Conservation (phyloP, 2,888 invertebrate species). For the Entomobrya multifasciata region DNA sequence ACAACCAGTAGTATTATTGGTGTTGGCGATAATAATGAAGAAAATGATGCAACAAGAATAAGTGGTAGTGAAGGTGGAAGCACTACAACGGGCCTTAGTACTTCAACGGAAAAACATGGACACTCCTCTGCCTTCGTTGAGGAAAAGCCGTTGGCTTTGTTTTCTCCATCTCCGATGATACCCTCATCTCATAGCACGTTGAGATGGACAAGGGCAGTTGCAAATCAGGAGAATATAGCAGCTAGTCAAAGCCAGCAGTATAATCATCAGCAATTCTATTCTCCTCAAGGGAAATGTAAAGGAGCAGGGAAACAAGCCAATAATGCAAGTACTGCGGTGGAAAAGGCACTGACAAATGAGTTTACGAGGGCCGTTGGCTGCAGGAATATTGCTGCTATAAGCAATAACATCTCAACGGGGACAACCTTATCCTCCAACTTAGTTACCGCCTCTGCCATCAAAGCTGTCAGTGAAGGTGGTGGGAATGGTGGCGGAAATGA, state of each 20-base stretch:
- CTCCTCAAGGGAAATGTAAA: slow-evolving; percentile 49
- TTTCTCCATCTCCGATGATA: slow-evolving; percentile 37
- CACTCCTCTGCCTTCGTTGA: background rate
- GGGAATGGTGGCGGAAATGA: slow-evolving; percentile 57
- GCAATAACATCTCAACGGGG: slow-evolving; percentile 33
- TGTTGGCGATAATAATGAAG: slow-evolving; percentile 15
- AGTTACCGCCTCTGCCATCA: slow-evolving; percentile 46
- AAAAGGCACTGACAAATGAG: slow-evolving; percentile 35
- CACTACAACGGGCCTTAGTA: slow-evolving; percentile 49
- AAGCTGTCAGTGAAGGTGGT: slow-evolving; percentile 26
- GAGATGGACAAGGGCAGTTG: slow-evolving; percentile 67
- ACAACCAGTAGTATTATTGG: slow-evolving; percentile 2
- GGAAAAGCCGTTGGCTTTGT: slow-evolving; percentile 12
- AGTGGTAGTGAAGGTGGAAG: slow-evolving; percentile 3
- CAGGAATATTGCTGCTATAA: slow-evolving; percentile 41
- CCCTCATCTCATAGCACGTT: slow-evolving; percentile 52
- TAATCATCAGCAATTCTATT: slow-evolving; percentile 20
- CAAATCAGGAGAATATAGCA: slow-evolving; percentile 60
- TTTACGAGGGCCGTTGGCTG: slow-evolving; percentile 45
- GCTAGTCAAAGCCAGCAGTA: slow-evolving; percentile 39
- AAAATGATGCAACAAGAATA: slow-evolving; percentile 16
- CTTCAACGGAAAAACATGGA: slow-evolving; percentile 53
- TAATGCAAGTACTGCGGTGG: slow-evolving; percentile 27
- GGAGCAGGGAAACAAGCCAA: slow-evolving; percentile 43
- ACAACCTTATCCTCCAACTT: slow-evolving; percentile 20